Conservation (phyloP, 2,113 vertebrate genomes). For the Podarcis muralis region DNA sequence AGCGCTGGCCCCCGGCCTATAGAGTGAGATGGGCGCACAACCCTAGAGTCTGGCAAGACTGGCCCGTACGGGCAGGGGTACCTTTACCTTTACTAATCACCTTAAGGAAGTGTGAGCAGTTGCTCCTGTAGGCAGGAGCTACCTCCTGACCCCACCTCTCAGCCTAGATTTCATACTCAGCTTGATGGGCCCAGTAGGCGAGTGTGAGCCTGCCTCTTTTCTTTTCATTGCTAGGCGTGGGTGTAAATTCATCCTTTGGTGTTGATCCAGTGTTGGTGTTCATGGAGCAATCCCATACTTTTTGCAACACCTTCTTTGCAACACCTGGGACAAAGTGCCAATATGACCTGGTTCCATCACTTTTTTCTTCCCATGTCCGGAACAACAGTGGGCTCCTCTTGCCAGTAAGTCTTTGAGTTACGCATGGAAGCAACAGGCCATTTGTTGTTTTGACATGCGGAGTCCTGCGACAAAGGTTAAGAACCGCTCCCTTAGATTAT, state of each 20-base stretch:
- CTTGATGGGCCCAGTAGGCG: neutral
- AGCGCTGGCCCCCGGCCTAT: too few relatives aligned
- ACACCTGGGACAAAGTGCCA: neutral
- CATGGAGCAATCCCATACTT: neutral
- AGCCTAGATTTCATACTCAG: neutral
- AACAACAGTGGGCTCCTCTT: neutral
- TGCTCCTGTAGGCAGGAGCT: neutral
- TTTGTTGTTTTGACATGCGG: neutral
- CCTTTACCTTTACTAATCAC: too few relatives aligned
- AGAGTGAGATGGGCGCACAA: too few relatives aligned
- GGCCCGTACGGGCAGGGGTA: too few relatives aligned
- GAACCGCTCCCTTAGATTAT: neutral
- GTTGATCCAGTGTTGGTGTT: neutral
- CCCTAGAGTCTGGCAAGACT: too few relatives aligned
- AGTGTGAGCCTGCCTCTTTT: neutral
- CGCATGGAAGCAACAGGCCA: neutral
- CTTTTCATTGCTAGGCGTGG: neutral
- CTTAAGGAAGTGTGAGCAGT: neutral
- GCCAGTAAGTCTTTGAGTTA: neutral
- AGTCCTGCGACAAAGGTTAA: neutral
- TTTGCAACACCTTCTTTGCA: neutral
- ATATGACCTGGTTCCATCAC: neutral
- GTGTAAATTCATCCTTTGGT: neutral
- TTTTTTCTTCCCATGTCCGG: neutral
- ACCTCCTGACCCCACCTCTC: neutral